phyloP scores from a whole-genome alignment of 2,888 invertebrate species.

The Mythimna pallens region DNA sequence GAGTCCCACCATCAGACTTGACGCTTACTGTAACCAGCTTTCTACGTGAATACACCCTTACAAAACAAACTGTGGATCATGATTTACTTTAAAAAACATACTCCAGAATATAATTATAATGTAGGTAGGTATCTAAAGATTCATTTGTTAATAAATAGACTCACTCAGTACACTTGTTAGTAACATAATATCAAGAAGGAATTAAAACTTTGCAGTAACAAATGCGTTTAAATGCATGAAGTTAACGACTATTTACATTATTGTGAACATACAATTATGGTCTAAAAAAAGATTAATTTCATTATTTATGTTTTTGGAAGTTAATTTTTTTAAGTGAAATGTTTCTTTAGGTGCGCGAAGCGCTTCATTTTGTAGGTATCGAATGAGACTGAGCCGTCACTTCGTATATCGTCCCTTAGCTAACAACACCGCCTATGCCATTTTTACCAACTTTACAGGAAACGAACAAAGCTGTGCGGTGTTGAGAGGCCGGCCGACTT shows the following conservation, averaged over 20 bases:
- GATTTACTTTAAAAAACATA: background rate
- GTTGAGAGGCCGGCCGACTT: too few relatives aligned
- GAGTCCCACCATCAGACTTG: background rate
- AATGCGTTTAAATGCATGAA: constrained; percentile 46
- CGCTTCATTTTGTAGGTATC: too few relatives aligned
- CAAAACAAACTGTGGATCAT: background rate
- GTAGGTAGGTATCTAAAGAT: background rate
- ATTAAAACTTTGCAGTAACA: constrained; percentile 21
- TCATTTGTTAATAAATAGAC: constrained; percentile 1
- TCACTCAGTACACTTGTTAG: background rate
- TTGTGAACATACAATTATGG: constrained; percentile 8
- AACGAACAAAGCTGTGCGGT: too few relatives aligned
- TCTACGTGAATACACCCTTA: background rate
- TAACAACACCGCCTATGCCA: too few relatives aligned
- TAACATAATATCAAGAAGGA: constrained; percentile 21
- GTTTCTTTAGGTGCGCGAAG: too few relatives aligned
- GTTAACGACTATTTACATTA: constrained; percentile 31
- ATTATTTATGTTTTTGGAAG: constrained; percentile 2
- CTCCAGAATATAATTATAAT: background rate
- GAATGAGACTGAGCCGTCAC: too few relatives aligned
- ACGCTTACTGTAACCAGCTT: background rate
- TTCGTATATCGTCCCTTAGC: too few relatives aligned
- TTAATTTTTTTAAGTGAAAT: too few relatives aligned
- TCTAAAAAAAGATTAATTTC: background rate
- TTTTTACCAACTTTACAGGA: too few relatives aligned